Conservation (phyloP, 1,140 invertebrate species). For the Zaprionus inermis region DNA sequence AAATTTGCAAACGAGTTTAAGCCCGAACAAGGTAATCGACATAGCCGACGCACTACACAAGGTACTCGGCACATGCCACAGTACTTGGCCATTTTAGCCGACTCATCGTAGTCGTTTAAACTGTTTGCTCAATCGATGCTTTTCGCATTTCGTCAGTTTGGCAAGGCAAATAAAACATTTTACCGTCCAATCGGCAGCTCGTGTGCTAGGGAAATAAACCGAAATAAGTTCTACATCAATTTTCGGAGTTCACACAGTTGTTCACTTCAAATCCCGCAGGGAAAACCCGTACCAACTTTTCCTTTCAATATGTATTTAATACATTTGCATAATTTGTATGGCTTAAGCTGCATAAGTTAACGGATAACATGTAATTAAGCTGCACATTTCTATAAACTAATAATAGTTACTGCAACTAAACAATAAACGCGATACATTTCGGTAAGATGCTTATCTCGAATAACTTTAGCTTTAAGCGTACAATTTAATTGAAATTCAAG, state of each 20-base stretch:
- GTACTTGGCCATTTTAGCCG: slow-evolving; percentile 16
- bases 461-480: neutral
- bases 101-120: slow-evolving; percentile 11
- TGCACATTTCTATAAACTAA: too few species aligned
- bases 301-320: neutral
- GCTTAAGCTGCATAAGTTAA: neutral
- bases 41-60: neutral
- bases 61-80: neutral
- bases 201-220: neutral
- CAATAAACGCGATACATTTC: too few species aligned
- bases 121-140: slow-evolving; percentile 23
- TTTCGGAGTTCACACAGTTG: neutral
- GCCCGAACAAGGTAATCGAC: slow-evolving; percentile 8
- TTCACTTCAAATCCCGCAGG: neutral
- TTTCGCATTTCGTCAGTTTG: slow-evolving; percentile 1
- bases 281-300: neutral
- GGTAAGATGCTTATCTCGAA: neutral
- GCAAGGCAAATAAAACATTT: slow-evolving; percentile 1
- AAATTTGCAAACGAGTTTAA: slow-evolving; percentile 53
- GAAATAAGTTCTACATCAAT: neutral
- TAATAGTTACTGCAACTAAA: too few species aligned
- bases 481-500: neutral
- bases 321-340: neutral
- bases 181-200: neutral
- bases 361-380: neutral